phyloP scores from a whole-genome alignment of 1,140 invertebrate genomes.

The Leptonema lineaticorne region DNA sequence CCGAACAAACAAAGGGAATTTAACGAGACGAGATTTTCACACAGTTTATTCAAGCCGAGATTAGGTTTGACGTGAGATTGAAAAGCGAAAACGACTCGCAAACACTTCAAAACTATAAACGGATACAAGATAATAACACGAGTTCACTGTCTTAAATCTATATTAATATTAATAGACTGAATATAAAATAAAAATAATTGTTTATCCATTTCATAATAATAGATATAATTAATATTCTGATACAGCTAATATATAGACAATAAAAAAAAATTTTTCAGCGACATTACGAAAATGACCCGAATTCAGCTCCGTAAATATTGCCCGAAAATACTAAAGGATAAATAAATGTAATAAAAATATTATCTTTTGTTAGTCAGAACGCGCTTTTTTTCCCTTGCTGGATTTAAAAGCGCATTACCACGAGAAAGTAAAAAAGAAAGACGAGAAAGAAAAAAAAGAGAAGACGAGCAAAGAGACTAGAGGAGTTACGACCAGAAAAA shows the following conservation, averaged over 20 bases:
- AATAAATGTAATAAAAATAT: too few species aligned
- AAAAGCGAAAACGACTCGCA: background rate
- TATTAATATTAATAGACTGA: too few species aligned
- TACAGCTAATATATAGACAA: too few species aligned
- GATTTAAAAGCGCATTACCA: slow-evolving; percentile 13
- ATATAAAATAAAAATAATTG: too few species aligned
- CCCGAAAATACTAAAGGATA: background rate
- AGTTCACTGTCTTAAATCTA: too few species aligned
- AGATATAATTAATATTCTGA: too few species aligned
- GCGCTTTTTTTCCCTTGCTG: background rate
- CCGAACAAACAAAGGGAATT: slow-evolving; percentile 2
- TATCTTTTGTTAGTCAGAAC: background rate
- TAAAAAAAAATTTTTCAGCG: too few species aligned
- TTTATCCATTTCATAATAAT: too few species aligned
- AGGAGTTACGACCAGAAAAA: slow-evolving; percentile 13
- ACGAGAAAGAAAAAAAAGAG: background rate
- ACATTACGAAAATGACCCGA: background rate
- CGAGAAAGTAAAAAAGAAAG: background rate
- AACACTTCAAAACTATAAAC: too few species aligned
- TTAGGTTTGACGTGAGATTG: background rate
- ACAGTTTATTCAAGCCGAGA: background rate
- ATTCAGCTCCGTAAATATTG: background rate
- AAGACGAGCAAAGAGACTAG: background rate
- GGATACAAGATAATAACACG: too few species aligned
- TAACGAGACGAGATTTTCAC: background rate